A percentile compares a stretch with the other conserved stretches of the same genome.
Evolutionary conservation across 2,797 vertebrate genomes (phyloP).

Genomic region (Erpetoichthys calabaricus): DNA sequence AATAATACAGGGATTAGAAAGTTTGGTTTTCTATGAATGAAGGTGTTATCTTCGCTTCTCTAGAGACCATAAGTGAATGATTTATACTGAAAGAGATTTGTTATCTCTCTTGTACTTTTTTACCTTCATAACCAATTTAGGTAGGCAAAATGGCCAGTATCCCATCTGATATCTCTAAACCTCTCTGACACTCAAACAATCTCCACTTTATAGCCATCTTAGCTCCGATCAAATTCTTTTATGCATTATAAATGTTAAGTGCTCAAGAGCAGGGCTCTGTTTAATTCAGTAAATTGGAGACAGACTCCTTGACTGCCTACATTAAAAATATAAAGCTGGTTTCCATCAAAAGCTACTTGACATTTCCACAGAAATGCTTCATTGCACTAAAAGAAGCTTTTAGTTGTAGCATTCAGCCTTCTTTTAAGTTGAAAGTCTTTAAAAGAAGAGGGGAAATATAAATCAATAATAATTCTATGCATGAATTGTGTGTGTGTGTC

Average conservation of each 20-base stretch:
- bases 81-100: no score
- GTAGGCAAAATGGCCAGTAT: background rate
- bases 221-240: background rate
- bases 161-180: background rate
- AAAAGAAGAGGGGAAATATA: constrained; percentile 9
- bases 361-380: constrained; percentile 20
- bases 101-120: background rate
- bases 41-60: no score
- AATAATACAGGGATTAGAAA: no score
- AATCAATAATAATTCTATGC: background rate
- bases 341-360: constrained; percentile 19
- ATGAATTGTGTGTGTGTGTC: background rate
- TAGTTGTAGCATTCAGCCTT: constrained; percentile 12
- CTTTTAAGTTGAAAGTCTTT: constrained; percentile 6
- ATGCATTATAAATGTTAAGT: constrained; percentile 7
- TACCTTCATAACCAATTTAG: background rate
- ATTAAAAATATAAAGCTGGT: constrained; percentile 6
- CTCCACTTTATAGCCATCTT: constrained; percentile 4
- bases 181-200: background rate
- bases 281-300: constrained; percentile 8
- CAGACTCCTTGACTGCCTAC: constrained; percentile 5
- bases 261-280: constrained; percentile 4
- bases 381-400: constrained; percentile 17
- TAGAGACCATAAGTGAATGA: no score
- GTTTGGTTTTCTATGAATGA: no score